These are phyloP conservation scores for Heteropelma amictum DNA, from an alignment of 2,888 invertebrate species.

Conservation along the genomic window DNA sequence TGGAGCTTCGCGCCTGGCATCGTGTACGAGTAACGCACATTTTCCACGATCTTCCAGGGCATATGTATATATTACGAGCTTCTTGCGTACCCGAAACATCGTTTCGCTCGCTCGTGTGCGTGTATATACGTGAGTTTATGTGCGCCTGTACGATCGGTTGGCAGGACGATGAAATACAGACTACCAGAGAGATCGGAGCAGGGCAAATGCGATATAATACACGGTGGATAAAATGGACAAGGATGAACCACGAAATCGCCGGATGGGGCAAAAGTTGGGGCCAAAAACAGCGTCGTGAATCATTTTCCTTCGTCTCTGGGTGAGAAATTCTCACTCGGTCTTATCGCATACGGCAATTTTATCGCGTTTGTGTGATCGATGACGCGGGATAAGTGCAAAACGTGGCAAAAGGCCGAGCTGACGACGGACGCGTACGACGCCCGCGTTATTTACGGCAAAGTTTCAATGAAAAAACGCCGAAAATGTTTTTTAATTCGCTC, in stretches of 20 bases:
- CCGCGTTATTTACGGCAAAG: neutral
- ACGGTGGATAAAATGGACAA: neutral
- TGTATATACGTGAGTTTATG: neutral
- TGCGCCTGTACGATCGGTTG: too few species aligned
- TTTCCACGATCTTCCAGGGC: neutral
- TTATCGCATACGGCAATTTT: conserved; percentile 27
- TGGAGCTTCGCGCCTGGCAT: conserved; percentile 54
- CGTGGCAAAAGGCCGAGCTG: neutral
- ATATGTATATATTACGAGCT: neutral
- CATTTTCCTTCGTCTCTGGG: conserved; percentile 2
- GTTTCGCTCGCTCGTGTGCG: too few species aligned
- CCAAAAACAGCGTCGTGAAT: conserved; percentile 32
- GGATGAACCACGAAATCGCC: conserved; percentile 43
- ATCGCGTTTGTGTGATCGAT: conserved; percentile 38
- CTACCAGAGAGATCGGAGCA: neutral
- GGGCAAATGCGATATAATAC: neutral
- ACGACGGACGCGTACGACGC: too few species aligned
- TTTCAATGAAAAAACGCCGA: neutral
- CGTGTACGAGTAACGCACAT: neutral
- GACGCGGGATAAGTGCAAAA: conserved; percentile 20
- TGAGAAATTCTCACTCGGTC: conserved; percentile 12
- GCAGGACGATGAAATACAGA: conserved; percentile 22
- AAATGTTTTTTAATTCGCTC: too few species aligned
- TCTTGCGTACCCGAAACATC: too few species aligned
- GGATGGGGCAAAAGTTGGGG: conserved; percentile 13